Evolutionary conservation across 1,140 invertebrate genomes (phyloP), one percentile per base, ranked within the genome.

Genomic region (Trichoplusia ni): DNA sequence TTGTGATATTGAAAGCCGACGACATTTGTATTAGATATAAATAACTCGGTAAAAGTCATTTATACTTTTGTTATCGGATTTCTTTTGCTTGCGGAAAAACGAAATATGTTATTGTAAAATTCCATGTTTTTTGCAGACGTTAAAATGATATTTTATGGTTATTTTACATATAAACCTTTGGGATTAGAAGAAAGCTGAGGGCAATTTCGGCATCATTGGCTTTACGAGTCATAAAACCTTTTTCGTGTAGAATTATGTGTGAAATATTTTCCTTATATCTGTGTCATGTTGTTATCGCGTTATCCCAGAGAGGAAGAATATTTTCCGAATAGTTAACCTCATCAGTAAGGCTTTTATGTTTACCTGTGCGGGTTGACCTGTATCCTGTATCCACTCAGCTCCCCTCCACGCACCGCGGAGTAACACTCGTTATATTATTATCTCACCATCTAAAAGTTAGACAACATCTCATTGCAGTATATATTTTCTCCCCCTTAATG

Each of bases 221-320:
- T 75, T 77, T 78, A 78, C 67, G 73, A 67, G 35, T 68, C 64
- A 71, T 78, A 75, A 75, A 78, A 71, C 65, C 64, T 67, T 73
- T 73, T 67, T 70, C 40, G 65, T 42, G 18, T 46, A 35, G 14
- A 46, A 61, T 47, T 68, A 69, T 68, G 67, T 62, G 63, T 49
- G 53, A 59, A 73, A 73, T 67, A 51, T 60, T 51, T 49, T 51
- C 44, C 51, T 46, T 35, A 29, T 35, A 38, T 31, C 31, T 37
- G 29, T 44, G 61, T 38, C 35, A 58, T 23, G 56, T 23, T 67
- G 56, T 70, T 67, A 71, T 67, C 49, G 19, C 25, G 16, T 64
- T 67, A 62, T 62, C 29, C 46, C 8, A 51, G 33, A 53, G 42
- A 51, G 66, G 61, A 14, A 9, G 40, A 38, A 46, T 33, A 59